Evolutionary conservation across 2,888 invertebrate species (phyloP), one percentile per base, ranked within the genome.

Genomic region (Sacculina carcini): DNA sequence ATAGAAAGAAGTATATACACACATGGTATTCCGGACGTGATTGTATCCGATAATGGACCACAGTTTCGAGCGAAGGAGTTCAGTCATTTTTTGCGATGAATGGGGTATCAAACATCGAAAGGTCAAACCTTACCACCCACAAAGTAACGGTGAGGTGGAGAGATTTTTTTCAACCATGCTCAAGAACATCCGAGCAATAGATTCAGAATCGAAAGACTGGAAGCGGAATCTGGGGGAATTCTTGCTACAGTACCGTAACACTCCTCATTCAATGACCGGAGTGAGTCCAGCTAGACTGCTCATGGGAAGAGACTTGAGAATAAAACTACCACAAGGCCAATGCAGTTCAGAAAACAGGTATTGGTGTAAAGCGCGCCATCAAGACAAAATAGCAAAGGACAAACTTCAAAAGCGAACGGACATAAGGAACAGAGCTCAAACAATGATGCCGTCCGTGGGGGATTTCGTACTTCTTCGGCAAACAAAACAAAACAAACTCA

Each of bases 1-100:
- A 34, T 48, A 12, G 21, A 49, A 21, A 36, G 7, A n/a, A 49
- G 49, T 49, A 34, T 49, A 23, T 24, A 23, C 49, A 49, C 36
- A 49, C 49, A 49, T 5, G 34, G 49, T 16, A 31, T 49, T 4
- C 49, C 49, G 7, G 12, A 34, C 21, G 23, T 49, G 21, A 32
- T 49, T 24, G 49, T 49, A n/a, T 49, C 49, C 14, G 49, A 49
- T 19, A 49, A 49, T 12, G 49, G 49, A 49, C 49, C 36, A 32
- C 36, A 49, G 19, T 36, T 36, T 5, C 10, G 36, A 48, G 34
- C 49, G 23, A 48, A 10, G 31, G 34, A 34, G 36, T 34, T 48
- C 10, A 24, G 14, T 10, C 32, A 34, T n/a, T 2, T 48, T 48
- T 24, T 48, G 49, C 34, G 21, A 48, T 24, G 5, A 48, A 48